Evolutionary conservation across 2,797 vertebrate species (phyloP).

Genomic region (Phoebastria nigripes): DNA sequence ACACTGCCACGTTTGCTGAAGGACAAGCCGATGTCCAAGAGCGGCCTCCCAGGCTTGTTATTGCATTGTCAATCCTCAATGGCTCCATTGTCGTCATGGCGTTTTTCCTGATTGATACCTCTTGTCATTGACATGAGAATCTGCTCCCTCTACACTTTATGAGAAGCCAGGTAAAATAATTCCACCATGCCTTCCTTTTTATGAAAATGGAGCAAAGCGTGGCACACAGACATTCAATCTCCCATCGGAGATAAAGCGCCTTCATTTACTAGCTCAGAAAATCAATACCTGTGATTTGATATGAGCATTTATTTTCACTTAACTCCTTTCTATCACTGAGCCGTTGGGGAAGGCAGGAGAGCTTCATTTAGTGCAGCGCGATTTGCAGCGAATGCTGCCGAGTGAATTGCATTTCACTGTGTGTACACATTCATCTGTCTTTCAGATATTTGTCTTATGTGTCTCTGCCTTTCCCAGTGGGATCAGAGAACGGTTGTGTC

Average conservation of each 20-base stretch:
- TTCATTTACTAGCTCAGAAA: conserved; percentile 71
- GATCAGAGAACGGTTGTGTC: neutral
- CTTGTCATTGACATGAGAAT: conserved; percentile 36
- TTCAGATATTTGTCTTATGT: neutral
- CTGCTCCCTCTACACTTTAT: conserved; percentile 47
- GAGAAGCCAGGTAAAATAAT: conserved; percentile 64
- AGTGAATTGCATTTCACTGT: conserved; percentile 43
- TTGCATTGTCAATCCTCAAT: neutral
- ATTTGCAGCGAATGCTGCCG: neutral
- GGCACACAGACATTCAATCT: conserved; percentile 65
- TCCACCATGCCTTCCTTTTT: conserved; percentile 58
- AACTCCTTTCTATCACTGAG: conserved; percentile 67
- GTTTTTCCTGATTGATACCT: conserved; percentile 20
- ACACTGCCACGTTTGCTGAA: neutral
- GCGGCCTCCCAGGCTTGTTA: neutral
- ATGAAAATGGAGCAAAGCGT: conserved; percentile 69
- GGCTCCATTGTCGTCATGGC: neutral
- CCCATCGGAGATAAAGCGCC: conserved; percentile 66
- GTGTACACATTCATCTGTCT: conserved; percentile 20
- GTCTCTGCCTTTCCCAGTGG: neutral
- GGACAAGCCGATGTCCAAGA: neutral
- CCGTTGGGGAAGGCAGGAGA: conserved; percentile 50
- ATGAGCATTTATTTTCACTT: conserved; percentile 73
- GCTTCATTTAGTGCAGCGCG: conserved; percentile 57
- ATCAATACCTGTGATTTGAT: conserved; percentile 74